A percentile compares a stretch with the other conserved stretches of the same genome.
These are phyloP conservation scores for Caerostris extrusa DNA, from an alignment of 1,140 invertebrate species.

Conservation along the genomic window DNA sequence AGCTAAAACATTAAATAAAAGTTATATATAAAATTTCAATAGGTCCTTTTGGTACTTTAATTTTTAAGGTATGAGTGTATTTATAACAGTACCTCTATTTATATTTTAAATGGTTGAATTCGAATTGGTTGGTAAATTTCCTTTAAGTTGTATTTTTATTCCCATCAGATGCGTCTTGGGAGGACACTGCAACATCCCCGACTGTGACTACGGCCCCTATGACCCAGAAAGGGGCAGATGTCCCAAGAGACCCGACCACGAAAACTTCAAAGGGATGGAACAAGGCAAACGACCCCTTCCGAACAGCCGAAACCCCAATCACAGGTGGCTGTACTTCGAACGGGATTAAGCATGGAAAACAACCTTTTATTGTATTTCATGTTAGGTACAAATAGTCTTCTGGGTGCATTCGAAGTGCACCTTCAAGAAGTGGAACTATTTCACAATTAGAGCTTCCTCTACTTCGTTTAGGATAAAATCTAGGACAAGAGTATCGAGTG, in stretches of 20 bases:
- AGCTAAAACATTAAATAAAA: too few species aligned
- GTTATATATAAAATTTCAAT: too few species aligned
- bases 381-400: conserved; percentile 13
- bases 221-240: conserved; percentile 64
- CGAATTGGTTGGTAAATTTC: neutral
- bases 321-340: conserved; percentile 72
- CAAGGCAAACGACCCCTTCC: conserved; percentile 33
- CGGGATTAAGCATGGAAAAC: conserved; percentile 60
- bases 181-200: conserved; percentile 65
- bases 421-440: neutral
- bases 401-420: neutral
- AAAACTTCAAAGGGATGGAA: conserved; percentile 9
- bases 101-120: neutral
- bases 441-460: conserved; percentile 6
- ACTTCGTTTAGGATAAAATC: neutral
- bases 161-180: conserved; percentile 46
- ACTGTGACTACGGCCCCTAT: conserved; percentile 70
- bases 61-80: too few species aligned
- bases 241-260: conserved; percentile 61
- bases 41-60: too few species aligned
- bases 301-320: conserved; percentile 50
- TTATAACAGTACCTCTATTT: too few species aligned
- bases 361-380: neutral
- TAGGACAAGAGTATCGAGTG: neutral
- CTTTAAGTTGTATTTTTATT: neutral